Base-by-base conservation (phyloP, 2,113 vertebrate genomes). In the Archocentrus centrarchus region DNA sequence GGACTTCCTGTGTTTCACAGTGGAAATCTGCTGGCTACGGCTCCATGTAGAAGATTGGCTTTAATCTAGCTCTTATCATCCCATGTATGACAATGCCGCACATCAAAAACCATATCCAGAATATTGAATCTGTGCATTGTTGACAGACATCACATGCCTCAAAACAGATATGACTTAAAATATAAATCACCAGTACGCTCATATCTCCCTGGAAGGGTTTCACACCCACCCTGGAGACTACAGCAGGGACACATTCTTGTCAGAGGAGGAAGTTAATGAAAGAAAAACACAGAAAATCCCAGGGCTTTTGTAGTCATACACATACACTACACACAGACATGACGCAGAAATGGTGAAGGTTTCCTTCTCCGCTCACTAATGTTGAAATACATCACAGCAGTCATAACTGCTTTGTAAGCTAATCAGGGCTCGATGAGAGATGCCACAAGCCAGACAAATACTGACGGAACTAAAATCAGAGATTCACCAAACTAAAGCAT, bases 211-310 rank as follows among this genome's bases (percentile, higher is more conserved):
- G 85, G 92, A 90, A 93, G 89, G 66, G 87, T 92, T 93, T 93
- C 89, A 92, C 94, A 95, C 95, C 94, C 95, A 80, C 90, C 82
- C 86, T 59, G 75, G 82, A 92, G 90, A 92, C 87, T 90, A 88
- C 91, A 90, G 90, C 91, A 89, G 93, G 94, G 93, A 95, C 93
- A 94, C 94, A 96, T 95, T 96, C 93, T 91, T 94, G 90, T 91
- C 93, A 85, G 90, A 92, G 92, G 87, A 89, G 91, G 87, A 93
- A 87, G 89, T 94, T 96, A 96, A 96, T 96, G 95, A 96, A 96
- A 96, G 92, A 94, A 93, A 95, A 96, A 96, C 95, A 96, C 58
- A 86, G 91, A 93, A 90, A 96, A 96, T 95, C 95, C 94, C 39
- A 64, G 92, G 91, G 92, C 91, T 95, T 95, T 89, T 84, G 90